phyloP scores from a whole-genome alignment of 1,140 invertebrate genomes.

The Caerostris extrusa region DNA sequence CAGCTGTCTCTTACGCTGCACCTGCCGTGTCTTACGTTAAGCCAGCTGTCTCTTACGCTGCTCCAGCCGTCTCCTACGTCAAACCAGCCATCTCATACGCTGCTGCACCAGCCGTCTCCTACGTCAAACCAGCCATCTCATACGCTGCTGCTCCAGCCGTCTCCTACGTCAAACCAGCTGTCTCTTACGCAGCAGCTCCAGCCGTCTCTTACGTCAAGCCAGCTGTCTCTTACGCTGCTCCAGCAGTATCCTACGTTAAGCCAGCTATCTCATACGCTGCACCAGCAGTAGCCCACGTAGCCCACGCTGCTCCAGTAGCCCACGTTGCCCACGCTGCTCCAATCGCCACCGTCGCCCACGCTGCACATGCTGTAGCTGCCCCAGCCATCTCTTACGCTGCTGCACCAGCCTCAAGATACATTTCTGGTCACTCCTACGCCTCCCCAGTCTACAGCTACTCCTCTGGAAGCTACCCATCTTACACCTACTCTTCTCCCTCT shows the following conservation, averaged over 20 bases:
- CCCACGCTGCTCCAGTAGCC: not conserved
- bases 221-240: not conserved
- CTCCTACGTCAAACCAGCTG: not conserved
- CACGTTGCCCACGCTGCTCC: not conserved
- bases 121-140: not conserved
- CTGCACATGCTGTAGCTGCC: not conserved
- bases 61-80: not conserved
- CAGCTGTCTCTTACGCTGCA: not conserved
- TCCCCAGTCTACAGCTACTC: conserved; percentile 32
- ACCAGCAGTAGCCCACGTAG: not conserved
- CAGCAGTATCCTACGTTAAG: not conserved
- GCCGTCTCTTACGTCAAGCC: not conserved
- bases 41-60: not conserved
- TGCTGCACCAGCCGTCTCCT: not conserved
- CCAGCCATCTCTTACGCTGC: not conserved
- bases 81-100: conserved; percentile 12
- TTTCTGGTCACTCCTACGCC: not conserved
- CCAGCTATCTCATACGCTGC: conserved; percentile 18
- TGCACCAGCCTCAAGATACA: conserved; percentile 22
- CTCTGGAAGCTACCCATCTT: conserved; percentile 18
- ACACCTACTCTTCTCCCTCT: conserved; percentile 48
- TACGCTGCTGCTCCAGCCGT: conserved; percentile 8
- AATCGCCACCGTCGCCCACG: not conserved
- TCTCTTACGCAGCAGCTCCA: not conserved
- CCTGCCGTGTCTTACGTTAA: not conserved